These are phyloP conservation scores for Ictalurus punctatus DNA, from an alignment of 2,113 vertebrate genomes.

Conservation along the genomic window DNA sequence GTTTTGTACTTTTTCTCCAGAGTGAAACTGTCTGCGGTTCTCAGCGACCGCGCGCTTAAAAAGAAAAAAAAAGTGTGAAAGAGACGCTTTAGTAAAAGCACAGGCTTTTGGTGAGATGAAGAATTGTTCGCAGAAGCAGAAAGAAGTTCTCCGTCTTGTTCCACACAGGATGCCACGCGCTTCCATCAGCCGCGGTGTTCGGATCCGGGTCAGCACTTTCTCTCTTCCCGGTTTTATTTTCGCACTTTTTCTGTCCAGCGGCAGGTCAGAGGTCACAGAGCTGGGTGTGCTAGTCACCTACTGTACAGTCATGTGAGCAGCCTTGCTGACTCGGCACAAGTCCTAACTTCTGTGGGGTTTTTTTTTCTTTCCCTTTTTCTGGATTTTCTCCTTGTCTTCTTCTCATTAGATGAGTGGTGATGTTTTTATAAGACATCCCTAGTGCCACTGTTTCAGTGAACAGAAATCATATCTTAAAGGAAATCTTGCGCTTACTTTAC, in stretches of 20 bases:
- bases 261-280: slow-evolving; percentile 66
- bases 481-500: neutral
- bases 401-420: neutral
- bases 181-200: slow-evolving; percentile 46
- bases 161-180: slow-evolving; percentile 58
- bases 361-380: neutral
- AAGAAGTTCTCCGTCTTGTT: neutral
- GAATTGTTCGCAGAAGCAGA: neutral
- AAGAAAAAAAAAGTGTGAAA: neutral
- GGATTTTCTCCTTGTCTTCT: neutral
- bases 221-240: neutral
- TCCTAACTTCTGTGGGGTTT: neutral
- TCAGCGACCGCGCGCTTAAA: neutral
- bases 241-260: slow-evolving; percentile 53
- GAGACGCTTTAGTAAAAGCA: neutral
- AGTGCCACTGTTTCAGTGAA: neutral
- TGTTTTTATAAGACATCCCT: neutral
- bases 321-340: slow-evolving; percentile 57
- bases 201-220: slow-evolving; percentile 63
- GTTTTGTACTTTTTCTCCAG: neutral
- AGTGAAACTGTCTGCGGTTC: neutral
- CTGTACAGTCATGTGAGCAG: slow-evolving; percentile 65
- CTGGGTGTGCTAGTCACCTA: slow-evolving; percentile 39
- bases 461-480: neutral
- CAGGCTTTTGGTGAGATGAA: neutral